Conservation (phyloP, 2,888 invertebrate species). For the Eupithecia pulchellata region DNA sequence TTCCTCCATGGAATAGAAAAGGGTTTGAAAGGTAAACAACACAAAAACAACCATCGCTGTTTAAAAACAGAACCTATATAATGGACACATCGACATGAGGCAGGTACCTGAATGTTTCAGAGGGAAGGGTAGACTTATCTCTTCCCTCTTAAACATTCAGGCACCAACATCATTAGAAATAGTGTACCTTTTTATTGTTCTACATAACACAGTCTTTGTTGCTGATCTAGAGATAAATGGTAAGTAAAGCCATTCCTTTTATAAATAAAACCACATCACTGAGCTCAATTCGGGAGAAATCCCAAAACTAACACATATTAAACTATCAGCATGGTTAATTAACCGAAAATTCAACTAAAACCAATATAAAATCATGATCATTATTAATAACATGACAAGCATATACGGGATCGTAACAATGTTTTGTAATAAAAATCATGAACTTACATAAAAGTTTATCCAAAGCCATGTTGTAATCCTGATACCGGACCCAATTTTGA, state of each 20-base stretch:
- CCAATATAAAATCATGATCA: not conserved
- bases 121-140: not conserved
- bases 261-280: no score
- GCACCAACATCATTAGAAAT: not conserved
- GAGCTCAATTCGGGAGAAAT: no score
- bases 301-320: not conserved
- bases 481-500: constrained; percentile 16
- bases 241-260: not conserved
- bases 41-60: not conserved
- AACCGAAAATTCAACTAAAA: not conserved
- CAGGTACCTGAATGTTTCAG: not conserved
- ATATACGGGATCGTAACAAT: not conserved
- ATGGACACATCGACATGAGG: not conserved
- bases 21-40: not conserved
- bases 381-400: not conserved
- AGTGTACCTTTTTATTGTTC: not conserved
- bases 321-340: not conserved
- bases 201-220: not conserved
- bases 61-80: not conserved
- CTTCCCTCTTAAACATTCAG: no score
- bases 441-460: constrained; percentile 33
- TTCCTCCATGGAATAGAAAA: not conserved
- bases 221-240: not conserved
- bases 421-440: not conserved
- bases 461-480: constrained; percentile 28